Evolutionary conservation across 2,888 invertebrate species (phyloP), one percentile per base, ranked within the genome.

Genomic region (Xylophagus ater): DNA sequence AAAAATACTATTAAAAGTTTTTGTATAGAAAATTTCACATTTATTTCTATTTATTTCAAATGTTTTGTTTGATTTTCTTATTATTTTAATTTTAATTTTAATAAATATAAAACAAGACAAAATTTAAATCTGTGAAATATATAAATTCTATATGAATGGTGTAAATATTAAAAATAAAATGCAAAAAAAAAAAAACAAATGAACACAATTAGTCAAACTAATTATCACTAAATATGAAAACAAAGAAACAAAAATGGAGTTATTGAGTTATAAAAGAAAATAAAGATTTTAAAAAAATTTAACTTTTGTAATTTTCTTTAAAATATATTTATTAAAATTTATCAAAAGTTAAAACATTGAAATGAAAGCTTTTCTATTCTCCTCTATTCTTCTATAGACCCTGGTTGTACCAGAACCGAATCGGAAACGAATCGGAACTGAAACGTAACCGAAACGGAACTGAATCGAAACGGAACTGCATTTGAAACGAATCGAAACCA

Each of bases 221-320:
- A 40, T 40, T 43, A 40, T 40, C 43, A 43, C 40, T 36, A 34
- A 40, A 23, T 10, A 37, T 19, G 31, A 15, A 17, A 40, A 40
- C 40, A 26, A 17, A 18, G 31, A 21, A 34, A 29, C 23, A 34
- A 21, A 28, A 19, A 33, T 20, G 26, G 29, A 25, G 43, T 43
- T 43, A 43, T 40, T 40, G 40, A 40, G 40, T 43, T 40, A 43
- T 38, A 37, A 33, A 18, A 33, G n/a, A 33, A 37, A 29, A 28
- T 36, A 15, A 19, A 37, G 36, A 36, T 37, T 37, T 37, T 37
- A 37, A 37, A 37, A 18, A 37, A 30, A 30, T 12, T 23, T 8
- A 23, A 23, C 23, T 8, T 8, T 23, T 23, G 23, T 23, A 8
- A 8, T 23, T 9, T 8, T 8, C 9, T 23, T 23, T 9, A 23